Evolutionary conservation across 2,797 vertebrate genomes (phyloP).

Genomic region (Philypnodon macrostomus): DNA sequence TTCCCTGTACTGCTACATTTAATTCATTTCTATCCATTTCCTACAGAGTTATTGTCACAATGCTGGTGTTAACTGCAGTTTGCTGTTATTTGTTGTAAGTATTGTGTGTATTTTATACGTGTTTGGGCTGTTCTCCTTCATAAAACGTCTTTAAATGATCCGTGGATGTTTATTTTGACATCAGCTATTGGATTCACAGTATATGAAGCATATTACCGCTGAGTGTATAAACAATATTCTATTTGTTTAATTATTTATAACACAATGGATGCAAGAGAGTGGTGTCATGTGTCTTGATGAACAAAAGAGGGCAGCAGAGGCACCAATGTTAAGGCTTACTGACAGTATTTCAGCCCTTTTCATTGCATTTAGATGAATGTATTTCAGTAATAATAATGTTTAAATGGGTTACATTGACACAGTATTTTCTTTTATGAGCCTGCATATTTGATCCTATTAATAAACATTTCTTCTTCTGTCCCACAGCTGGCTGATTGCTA

Average conservation of each 20-base stretch:
- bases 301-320: conserved; percentile 50
- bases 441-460: no score
- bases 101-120: conserved; percentile 12
- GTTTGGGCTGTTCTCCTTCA: no score
- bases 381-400: no score
- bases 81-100: conserved; percentile 99
- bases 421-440: no score
- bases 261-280: neutral
- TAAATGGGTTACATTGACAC: neutral
- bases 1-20: neutral
- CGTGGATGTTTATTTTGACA: no score
- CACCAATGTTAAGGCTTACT: conserved; percentile 12
- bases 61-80: conserved; percentile 93
- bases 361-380: no score
- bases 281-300: conserved; percentile 32
- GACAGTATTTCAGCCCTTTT: neutral
- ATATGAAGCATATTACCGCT: no score
- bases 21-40: conserved; percentile 8
- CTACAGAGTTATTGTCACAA: conserved; percentile 91
- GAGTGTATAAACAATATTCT: neutral
- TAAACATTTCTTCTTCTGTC: conserved; percentile 18
- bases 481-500: conserved; percentile 95
- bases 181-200: no score
- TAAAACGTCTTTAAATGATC: no score
- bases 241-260: conserved; percentile 42